phyloP scores from a whole-genome alignment of 2,113 vertebrate species.

The Tragelaphus scriptus region DNA sequence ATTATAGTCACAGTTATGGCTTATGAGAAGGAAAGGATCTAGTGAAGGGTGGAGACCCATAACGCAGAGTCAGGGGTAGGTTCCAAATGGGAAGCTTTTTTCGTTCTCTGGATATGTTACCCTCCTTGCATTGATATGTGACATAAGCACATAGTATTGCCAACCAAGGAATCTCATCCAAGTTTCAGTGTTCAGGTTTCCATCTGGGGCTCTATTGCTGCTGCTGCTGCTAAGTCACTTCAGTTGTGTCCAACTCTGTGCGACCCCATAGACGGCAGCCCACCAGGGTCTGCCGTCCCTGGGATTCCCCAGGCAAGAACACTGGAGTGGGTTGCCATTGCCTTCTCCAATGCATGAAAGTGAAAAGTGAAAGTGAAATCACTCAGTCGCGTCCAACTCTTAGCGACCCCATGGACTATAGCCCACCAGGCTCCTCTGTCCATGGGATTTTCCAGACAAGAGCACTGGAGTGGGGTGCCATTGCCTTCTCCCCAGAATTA shows the following conservation, averaged over 20 bases:
- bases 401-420: too few relatives aligned
- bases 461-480: too few relatives aligned
- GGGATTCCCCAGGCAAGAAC: too few relatives aligned
- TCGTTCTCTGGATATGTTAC: background rate
- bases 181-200: background rate
- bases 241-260: fast-evolving
- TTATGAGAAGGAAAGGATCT: background rate
- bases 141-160: background rate
- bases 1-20: background rate
- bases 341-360: too few relatives aligned
- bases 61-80: background rate
- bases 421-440: too few relatives aligned
- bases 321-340: too few relatives aligned
- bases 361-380: too few relatives aligned
- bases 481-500: background rate
- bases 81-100: background rate
- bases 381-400: fast-evolving
- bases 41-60: background rate
- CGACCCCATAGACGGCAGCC: too few relatives aligned
- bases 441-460: too few relatives aligned
- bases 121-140: background rate
- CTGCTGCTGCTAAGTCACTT: too few relatives aligned
- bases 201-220: background rate
- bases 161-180: background rate
- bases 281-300: fast-evolving